phyloP scores from a whole-genome alignment of 2,888 invertebrate genomes.

The Oscheius sp. region DNA sequence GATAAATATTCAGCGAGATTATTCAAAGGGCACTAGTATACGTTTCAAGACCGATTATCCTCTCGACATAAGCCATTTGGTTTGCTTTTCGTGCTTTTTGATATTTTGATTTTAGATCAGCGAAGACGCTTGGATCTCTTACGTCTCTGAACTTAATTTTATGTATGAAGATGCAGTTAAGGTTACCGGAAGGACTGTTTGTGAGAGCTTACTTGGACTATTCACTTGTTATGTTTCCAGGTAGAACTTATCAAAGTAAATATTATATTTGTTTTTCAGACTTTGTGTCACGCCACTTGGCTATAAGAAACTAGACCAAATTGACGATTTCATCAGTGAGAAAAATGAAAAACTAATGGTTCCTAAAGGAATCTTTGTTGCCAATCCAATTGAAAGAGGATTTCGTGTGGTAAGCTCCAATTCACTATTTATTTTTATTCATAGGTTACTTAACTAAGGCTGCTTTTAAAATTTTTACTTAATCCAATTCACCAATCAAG shows the following conservation, averaged over 20 bases:
- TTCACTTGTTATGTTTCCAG: constrained; percentile 7
- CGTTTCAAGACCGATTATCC: constrained; percentile 12
- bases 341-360: constrained; percentile 7
- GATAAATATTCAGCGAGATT: constrained; percentile 17
- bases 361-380: constrained; percentile 9
- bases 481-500: too few relatives aligned
- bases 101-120: neutral
- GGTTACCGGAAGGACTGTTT: constrained; percentile 6
- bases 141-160: constrained; percentile 1
- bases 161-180: constrained; percentile 21
- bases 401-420: constrained; percentile 5
- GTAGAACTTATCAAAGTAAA: neutral
- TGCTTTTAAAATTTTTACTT: too few relatives aligned
- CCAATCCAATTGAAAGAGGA: constrained; percentile 10
- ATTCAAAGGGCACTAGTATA: constrained; percentile 12
- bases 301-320: constrained; percentile 3
- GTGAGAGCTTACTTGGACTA: constrained; percentile 1
- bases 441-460: too few relatives aligned
- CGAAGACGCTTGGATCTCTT: constrained; percentile 6
- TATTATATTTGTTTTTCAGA: neutral
- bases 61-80: neutral
- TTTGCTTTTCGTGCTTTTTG: neutral
- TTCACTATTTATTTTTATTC: too few relatives aligned
- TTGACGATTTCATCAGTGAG: constrained; percentile 13
- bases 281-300: constrained; percentile 7